Evolutionary conservation across 2,113 vertebrate genomes (phyloP).

Genomic region (Oceanites oceanicus): DNA sequence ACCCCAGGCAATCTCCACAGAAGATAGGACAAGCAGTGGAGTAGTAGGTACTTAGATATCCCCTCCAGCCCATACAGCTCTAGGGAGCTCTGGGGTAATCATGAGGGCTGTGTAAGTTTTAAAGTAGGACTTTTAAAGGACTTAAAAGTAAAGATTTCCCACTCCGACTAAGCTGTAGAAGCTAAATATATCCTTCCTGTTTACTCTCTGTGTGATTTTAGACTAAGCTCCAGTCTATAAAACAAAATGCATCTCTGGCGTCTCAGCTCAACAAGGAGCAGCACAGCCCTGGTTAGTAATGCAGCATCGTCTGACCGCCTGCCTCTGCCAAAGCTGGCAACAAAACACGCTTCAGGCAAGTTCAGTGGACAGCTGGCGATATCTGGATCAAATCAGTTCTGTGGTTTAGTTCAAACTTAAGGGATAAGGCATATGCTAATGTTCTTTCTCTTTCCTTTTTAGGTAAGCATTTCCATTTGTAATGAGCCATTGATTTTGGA

Average conservation of each 20-base stretch:
- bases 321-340: neutral
- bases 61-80: neutral
- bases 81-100: neutral
- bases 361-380: neutral
- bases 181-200: conserved; percentile 67
- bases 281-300: neutral
- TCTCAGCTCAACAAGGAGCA: neutral
- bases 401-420: neutral
- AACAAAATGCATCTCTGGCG: conserved; percentile 5
- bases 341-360: neutral
- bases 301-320: neutral
- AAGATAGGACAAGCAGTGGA: neutral
- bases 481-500: neutral
- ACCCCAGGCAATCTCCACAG: neutral
- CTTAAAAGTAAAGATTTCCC: conserved; percentile 19
- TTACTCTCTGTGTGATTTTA: conserved; percentile 48
- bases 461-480: neutral
- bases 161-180: neutral
- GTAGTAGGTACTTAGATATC: neutral
- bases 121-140: neutral
- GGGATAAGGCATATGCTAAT: neutral
- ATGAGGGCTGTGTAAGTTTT: neutral
- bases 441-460: conserved; percentile 11
- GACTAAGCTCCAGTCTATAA: conserved; percentile 10
- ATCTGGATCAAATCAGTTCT: conserved; percentile 16